These are phyloP conservation scores for Dilophus febrilis DNA, from an alignment of 2,888 invertebrate genomes.

Conservation along the genomic window DNA sequence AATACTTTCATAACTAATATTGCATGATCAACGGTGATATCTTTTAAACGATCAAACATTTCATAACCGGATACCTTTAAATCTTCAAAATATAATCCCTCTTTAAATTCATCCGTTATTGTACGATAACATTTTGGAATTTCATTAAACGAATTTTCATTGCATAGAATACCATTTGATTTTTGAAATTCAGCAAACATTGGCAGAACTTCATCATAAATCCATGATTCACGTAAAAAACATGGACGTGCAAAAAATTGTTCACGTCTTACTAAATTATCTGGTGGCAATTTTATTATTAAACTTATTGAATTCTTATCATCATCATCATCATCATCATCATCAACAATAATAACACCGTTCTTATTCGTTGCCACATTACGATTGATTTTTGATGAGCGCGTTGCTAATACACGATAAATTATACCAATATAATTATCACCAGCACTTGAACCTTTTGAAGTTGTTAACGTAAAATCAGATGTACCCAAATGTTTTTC, in stretches of 20 bases:
- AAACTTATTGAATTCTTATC: background rate
- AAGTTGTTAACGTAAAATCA: constrained; percentile 11
- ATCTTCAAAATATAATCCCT: constrained; percentile 34
- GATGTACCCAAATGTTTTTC: constrained; percentile 10
- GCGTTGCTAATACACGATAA: constrained; percentile 14
- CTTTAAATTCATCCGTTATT: constrained; percentile 22
- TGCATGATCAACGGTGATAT: constrained; percentile 24
- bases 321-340: too few relatives aligned
- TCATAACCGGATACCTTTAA: constrained; percentile 25
- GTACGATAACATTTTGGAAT: constrained; percentile 15
- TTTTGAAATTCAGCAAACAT: constrained; percentile 17
- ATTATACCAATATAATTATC: constrained; percentile 24
- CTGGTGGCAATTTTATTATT: constrained; percentile 21
- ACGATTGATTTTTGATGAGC: too few relatives aligned
- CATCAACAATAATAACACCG: background rate
- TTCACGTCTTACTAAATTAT: constrained; percentile 18
- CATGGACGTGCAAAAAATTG: constrained; percentile 21
- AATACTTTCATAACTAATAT: constrained; percentile 27
- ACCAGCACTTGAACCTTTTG: constrained; percentile 19
- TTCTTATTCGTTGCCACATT: background rate
- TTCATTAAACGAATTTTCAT: constrained; percentile 16
- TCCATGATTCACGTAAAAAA: constrained; percentile 20
- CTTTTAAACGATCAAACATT: constrained; percentile 29
- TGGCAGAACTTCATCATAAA: constrained; percentile 20
- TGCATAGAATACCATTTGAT: constrained; percentile 13